These are phyloP conservation scores for Asarcornis scutulata DNA, from an alignment of 2,113 vertebrate species.

Conservation along the genomic window DNA sequence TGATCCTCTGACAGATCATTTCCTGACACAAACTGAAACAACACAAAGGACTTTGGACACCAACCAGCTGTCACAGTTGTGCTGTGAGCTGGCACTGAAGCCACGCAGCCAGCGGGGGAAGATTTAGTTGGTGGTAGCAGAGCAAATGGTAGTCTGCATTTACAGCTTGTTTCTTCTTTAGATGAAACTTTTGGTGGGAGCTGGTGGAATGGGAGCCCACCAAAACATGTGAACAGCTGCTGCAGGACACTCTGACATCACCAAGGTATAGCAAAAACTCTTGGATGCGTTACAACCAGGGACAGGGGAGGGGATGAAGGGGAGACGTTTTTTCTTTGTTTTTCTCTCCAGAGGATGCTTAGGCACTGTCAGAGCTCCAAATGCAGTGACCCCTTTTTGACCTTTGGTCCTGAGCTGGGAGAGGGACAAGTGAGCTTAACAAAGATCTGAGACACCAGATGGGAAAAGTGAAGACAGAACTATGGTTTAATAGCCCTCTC, in stretches of 20 bases:
- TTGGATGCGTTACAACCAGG: neutral
- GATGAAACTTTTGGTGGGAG: neutral
- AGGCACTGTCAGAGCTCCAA: neutral
- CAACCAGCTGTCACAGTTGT: slow-evolving; percentile 60
- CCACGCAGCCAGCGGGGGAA: neutral
- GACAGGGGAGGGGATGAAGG: neutral
- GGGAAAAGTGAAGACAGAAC: neutral
- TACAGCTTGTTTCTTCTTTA: neutral
- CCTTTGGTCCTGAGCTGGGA: neutral
- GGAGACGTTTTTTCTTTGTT: neutral
- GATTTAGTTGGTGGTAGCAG: neutral
- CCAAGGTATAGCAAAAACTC: neutral
- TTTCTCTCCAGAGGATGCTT: neutral
- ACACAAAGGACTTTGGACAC: slow-evolving; percentile 69
- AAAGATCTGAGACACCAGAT: neutral
- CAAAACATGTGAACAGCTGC: neutral
- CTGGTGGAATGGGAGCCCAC: neutral
- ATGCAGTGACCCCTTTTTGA: neutral
- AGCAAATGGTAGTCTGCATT: slow-evolving; percentile 12
- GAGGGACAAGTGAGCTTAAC: neutral
- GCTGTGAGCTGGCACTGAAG: slow-evolving; percentile 27
- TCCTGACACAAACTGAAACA: slow-evolving; percentile 76
- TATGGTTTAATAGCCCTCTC: neutral
- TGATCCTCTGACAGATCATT: slow-evolving; percentile 80
- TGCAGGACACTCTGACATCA: neutral